phyloP scores from a whole-genome alignment of 2,888 invertebrate genomes.

The Parthenolecanium corni region DNA sequence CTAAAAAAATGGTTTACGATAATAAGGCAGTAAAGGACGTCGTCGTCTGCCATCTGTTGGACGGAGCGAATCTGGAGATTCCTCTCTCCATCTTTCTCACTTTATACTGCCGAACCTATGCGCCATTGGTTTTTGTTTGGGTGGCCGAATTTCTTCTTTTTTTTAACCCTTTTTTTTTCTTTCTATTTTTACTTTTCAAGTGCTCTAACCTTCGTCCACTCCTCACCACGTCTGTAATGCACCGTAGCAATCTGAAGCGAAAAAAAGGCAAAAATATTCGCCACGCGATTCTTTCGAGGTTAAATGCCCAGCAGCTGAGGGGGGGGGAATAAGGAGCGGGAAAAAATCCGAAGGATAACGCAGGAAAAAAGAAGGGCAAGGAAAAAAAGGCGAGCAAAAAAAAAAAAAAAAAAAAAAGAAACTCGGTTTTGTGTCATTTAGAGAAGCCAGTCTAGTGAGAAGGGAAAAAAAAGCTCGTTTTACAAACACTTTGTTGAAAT shows the following conservation, averaged over 20 bases:
- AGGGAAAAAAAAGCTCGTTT: neutral
- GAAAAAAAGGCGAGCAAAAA: neutral
- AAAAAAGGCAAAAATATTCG: neutral
- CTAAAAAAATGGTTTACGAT: neutral
- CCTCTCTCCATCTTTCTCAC: neutral
- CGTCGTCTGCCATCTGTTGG: slow-evolving; percentile 26
- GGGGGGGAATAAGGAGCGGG: neutral
- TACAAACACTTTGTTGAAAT: neutral
- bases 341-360: neutral
- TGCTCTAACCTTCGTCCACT: no score
- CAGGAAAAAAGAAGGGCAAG: no score
- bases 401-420: neutral
- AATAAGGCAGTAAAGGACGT: slow-evolving; percentile 22
- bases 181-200: neutral
- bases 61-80: slow-evolving; percentile 5
- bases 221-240: no score
- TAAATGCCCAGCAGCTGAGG: neutral
- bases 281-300: neutral
- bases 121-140: slow-evolving; percentile 15
- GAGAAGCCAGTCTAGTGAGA: neutral
- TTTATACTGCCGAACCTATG: slow-evolving; percentile 6
- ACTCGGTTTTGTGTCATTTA: neutral
- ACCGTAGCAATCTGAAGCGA: no score
- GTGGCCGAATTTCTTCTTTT: slow-evolving; percentile 21
- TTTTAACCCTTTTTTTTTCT: neutral